Evolutionary conservation across 2,888 invertebrate species (phyloP), one percentile per base, ranked within the genome.

Genomic region (Caenorhabditis angaria): DNA sequence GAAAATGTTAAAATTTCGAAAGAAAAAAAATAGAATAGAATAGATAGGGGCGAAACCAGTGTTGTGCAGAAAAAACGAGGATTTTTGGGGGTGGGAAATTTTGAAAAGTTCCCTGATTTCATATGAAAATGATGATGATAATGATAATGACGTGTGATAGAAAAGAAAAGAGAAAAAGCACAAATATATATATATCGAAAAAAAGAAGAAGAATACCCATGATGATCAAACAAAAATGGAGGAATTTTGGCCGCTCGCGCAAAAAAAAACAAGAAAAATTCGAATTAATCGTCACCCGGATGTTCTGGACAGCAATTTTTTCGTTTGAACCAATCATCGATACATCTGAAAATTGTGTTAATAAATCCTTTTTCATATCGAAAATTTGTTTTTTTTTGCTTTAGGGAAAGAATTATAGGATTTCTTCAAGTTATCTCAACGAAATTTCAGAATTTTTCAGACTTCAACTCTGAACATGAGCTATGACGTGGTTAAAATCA

Each of bases 251-350:
- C 5, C 24, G 4, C 20, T n/a, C n/a, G n/a, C n/a, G n/a, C 3
- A 50, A 50, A 54, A 54, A 18, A 54, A 25, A 54, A 54, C 54
- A 54, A 27, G 5, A 18, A 25, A 54, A 54, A 27, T 18, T 14
- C 8, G 27, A 5, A 24, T 54, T 27, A 86, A 57, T 85, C 85
- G 91, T 96, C 96, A 87, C 94, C 93, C 85, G 97, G 97, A 91
- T 97, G 97, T 90, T 97, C 97, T 63, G 97, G 97, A 91, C 97
- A 97, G 88, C 94, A 94, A 90, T 97, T 93, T 91, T 97, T 97
- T 89, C 95, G 94, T 90, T 95, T 94, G 91, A 97, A 97, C 97
- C 97, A 97, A 90, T 93, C 93, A 91, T 97, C 97, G 91, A 97
- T 97, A 91, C 97, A 97, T 89, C 95, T 97, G 91, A 58, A 92